Evolutionary conservation across 2,797 vertebrate species (phyloP), one percentile per base, ranked within the genome.

Genomic region (Pangasius krempfi): DNA sequence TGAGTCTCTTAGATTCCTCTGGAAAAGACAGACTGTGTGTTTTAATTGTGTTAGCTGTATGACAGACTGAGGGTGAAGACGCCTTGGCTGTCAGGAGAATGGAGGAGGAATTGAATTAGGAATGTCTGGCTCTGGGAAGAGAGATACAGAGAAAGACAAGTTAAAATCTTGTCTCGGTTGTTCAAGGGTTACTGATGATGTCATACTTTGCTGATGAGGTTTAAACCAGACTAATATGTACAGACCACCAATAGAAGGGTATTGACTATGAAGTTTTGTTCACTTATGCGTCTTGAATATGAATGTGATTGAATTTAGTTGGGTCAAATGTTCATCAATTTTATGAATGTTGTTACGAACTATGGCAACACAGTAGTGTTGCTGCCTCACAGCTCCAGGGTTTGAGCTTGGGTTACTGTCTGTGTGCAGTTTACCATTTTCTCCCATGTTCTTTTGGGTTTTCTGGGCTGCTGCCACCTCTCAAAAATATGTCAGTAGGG

Each of bases 21-120:
- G 86, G 79, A 79, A 88, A 86, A 68, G 70, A 75, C 85, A 78
- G 78, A 86, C 64, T 7, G 75, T 90, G 81, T 88, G 92, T 82
- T 91, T 86, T 92, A 92, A 94, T 92, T 89, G 75, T 84, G 78
- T 94, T 92, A 90, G 89, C 54, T 88, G 83, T 86, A 88, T 66
- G 86, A 91, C 89, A 91, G 92, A 93, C 90, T 54, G 86, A 72
- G 86, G 86, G 54, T 52, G 87, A 52, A 87, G 78, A 83, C 64
- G 54, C 64, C 88, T 82, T 79, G n/a, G 88, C 87, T 91, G 91
- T 84, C 66, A 25, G 88, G 90, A 87, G 87, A 88, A 60, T 84
- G 0, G 70, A 85, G 87, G 88, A 66, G 87, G 80, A 87, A 93
- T 93, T 76, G 12, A 56, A 91, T 88, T 88, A 91, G 68, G 76